Conservation (phyloP, 2,888 invertebrate genomes). For the Tetragonisca angustula region DNA sequence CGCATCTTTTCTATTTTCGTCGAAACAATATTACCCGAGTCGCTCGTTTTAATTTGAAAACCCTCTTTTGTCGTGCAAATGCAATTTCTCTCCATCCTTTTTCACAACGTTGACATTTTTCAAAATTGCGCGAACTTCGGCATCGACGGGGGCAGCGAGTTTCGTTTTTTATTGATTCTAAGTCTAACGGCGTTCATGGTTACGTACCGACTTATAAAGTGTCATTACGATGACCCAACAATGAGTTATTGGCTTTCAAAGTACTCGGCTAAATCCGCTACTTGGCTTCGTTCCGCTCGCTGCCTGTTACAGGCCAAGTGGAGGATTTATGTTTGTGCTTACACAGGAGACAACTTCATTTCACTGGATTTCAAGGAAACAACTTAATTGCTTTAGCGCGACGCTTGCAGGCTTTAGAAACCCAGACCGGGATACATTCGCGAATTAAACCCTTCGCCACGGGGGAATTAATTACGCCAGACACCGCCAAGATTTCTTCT, state of each 20-base stretch:
- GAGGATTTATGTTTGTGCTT: slow-evolving; percentile 73
- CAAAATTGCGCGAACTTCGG: background rate
- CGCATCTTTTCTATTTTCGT: no score
- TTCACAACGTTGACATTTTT: no score
- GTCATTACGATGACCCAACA: slow-evolving; percentile 80
- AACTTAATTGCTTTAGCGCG: slow-evolving; percentile 59
- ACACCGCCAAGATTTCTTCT: slow-evolving; percentile 42
- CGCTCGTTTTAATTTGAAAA: background rate
- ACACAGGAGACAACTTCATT: slow-evolving; percentile 63
- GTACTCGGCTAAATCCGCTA: slow-evolving; percentile 77
- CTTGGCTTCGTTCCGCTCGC: slow-evolving; percentile 78
- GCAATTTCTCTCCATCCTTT: background rate
- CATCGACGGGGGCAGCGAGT: background rate
- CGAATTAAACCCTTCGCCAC: slow-evolving; percentile 31
- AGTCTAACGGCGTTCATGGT: slow-evolving; percentile 58
- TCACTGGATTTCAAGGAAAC: slow-evolving; percentile 63
- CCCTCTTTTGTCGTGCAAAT: background rate
- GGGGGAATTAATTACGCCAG: slow-evolving; percentile 44
- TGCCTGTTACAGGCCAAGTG: slow-evolving; percentile 75
- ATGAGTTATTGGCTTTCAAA: slow-evolving; percentile 81
- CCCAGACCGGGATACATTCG: slow-evolving; percentile 53
- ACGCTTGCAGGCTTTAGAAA: slow-evolving; percentile 55
- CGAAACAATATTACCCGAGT: no score
- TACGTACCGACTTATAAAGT: slow-evolving; percentile 73
- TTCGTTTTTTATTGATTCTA: slow-evolving; percentile 41